Percentiles rank a stretch among this genome's conserved stretches.
phyloP scores from a whole-genome alignment of 2,888 invertebrate species.

The Calameuta pallipes region DNA sequence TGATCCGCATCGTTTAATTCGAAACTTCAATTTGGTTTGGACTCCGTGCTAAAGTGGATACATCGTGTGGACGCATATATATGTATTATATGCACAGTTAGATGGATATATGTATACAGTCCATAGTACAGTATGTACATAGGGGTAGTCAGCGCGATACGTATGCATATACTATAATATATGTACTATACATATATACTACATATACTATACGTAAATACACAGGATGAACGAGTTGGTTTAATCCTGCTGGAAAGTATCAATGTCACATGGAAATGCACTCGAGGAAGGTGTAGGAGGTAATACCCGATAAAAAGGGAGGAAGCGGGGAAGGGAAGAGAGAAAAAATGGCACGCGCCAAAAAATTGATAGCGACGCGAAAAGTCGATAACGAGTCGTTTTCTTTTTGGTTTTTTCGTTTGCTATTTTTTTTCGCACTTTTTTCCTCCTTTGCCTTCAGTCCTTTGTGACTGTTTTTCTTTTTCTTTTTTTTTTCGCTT shows the following conservation, averaged over 20 bases:
- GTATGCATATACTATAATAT: not conserved
- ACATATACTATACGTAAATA: not conserved
- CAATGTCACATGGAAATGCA: conserved; percentile 47
- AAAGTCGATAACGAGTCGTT: conserved; percentile 5
- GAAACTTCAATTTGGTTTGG: conserved; percentile 56
- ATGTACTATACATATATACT: not conserved
- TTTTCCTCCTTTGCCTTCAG: not conserved
- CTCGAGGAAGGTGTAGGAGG: conserved; percentile 25
- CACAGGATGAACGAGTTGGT: conserved; percentile 26
- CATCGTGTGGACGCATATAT: not conserved
- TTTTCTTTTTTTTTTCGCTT: not conserved
- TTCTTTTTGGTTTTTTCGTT: not conserved
- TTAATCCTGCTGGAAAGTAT: conserved; percentile 43
- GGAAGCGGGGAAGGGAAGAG: not conserved
- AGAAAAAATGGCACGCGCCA: conserved; percentile 1
- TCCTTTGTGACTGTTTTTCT: not conserved
- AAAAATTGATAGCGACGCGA: conserved; percentile 4
- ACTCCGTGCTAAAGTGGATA: conserved; percentile 44
- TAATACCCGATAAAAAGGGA: conserved; percentile 1
- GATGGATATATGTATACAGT: not conserved
- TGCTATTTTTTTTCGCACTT: too few species aligned
- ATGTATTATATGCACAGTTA: not conserved
- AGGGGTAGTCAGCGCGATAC: not conserved
- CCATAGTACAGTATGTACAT: not conserved
- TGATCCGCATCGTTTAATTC: conserved; percentile 53